Percentiles rank a stretch among this genome's conserved stretches.
Evolutionary conservation across 2,888 invertebrate genomes (phyloP).

Genomic region (Brachyptera risi): DNA sequence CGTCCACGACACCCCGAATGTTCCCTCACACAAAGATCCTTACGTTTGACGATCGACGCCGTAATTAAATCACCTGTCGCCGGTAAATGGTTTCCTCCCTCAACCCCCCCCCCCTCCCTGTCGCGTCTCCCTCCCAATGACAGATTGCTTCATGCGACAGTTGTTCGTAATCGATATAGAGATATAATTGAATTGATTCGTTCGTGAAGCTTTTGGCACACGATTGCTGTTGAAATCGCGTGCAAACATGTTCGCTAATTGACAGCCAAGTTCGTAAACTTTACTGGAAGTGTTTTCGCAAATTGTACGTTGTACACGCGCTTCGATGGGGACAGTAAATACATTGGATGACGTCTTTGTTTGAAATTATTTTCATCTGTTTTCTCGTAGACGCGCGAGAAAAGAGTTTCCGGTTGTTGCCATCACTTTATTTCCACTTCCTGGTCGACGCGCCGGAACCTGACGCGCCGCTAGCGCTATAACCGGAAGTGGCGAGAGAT

Average conservation of each 20-base stretch:
- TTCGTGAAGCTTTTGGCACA: no score
- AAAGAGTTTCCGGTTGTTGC: background rate
- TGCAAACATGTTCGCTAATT: no score
- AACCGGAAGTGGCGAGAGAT: slow-evolving; percentile 14
- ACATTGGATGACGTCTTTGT: background rate
- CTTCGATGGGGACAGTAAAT: no score
- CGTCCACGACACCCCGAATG: background rate
- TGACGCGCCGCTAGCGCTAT: slow-evolving; percentile 16
- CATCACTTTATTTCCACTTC: slow-evolving; percentile 4
- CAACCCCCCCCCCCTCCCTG: no score
- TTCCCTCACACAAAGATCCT: background rate
- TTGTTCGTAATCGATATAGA: background rate
- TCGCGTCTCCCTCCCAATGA: background rate
- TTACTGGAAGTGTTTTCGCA: no score
- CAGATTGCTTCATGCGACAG: background rate
- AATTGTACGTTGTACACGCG: no score
- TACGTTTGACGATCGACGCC: background rate
- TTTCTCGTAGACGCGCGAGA: slow-evolving; percentile 12
- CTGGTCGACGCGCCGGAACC: slow-evolving; percentile 3
- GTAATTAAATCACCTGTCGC: slow-evolving; percentile 17
- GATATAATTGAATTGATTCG: no score
- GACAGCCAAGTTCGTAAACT: no score
- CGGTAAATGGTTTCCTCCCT: background rate
- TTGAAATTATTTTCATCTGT: background rate
- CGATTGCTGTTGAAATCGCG: no score